Evolutionary conservation across 2,113 vertebrate species (phyloP).

Genomic region (Martes martes): DNA sequence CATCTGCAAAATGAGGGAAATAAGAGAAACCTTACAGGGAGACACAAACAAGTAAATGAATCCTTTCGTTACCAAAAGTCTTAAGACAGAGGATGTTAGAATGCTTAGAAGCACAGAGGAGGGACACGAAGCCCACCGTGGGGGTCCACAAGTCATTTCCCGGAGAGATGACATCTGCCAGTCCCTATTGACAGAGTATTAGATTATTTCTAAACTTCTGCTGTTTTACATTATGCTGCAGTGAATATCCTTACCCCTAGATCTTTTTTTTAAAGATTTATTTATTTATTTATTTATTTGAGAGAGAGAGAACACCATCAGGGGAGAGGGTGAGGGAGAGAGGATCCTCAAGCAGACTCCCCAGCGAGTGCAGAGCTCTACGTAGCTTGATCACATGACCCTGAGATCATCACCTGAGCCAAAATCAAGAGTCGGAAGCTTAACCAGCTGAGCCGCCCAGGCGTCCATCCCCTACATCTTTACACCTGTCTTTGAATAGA

Average conservation of each 20-base stretch:
- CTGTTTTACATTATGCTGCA: neutral
- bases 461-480: neutral
- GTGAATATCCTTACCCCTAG: neutral
- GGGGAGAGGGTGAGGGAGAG: neutral
- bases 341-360: neutral
- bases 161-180: neutral
- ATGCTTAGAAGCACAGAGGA: neutral
- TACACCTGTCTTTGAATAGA: neutral
- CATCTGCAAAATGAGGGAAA: neutral
- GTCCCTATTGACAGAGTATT: neutral
- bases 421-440: neutral
- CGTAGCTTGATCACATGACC: neutral
- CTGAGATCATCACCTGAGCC: neutral
- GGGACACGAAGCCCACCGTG: neutral
- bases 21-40: neutral
- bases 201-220: neutral
- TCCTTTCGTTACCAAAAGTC: neutral
- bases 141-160: neutral
- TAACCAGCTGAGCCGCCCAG: neutral
- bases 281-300: neutral
- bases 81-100: neutral
- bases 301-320: neutral
- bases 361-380: neutral
- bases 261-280: too few relatives aligned
- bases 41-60: neutral